phyloP scores from a whole-genome alignment of 1,140 invertebrate genomes.

The Lanistes nyassanus region DNA sequence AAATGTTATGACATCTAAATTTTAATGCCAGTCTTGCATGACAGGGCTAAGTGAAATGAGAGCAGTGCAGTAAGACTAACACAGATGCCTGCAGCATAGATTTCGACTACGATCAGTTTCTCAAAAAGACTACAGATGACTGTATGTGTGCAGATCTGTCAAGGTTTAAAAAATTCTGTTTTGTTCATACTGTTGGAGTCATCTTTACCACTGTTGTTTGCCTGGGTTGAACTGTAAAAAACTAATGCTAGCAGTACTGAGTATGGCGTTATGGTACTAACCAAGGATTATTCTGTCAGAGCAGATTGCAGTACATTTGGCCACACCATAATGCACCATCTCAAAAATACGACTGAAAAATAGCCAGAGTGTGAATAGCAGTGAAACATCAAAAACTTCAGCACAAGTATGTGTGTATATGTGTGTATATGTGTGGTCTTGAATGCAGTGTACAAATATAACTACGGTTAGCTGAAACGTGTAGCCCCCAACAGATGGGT shows the following conservation, averaged over 20 bases:
- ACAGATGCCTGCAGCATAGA: no score
- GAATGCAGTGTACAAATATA: background rate
- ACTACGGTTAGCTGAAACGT: background rate
- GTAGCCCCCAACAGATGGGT: no score
- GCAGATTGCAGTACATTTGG: no score
- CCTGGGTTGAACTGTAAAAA: background rate
- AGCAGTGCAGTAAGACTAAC: no score
- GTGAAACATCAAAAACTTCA: background rate
- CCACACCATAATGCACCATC: no score
- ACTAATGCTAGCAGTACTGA: background rate
- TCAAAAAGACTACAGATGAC: no score
- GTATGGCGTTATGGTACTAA: background rate
- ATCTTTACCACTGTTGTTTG: background rate
- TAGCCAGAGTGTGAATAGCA: background rate
- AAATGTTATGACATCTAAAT: no score
- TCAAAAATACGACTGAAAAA: conserved; percentile 14
- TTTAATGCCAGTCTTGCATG: no score
- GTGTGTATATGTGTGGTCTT: background rate
- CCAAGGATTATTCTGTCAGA: background rate
- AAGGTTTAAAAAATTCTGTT: background rate
- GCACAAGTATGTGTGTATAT: background rate
- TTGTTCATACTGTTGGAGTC: background rate
- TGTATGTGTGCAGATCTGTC: no score
- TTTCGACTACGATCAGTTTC: no score
- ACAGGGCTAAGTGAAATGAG: no score